These are phyloP conservation scores for Naja naja DNA, from an alignment of 2,113 vertebrate genomes.

Conservation along the genomic window DNA sequence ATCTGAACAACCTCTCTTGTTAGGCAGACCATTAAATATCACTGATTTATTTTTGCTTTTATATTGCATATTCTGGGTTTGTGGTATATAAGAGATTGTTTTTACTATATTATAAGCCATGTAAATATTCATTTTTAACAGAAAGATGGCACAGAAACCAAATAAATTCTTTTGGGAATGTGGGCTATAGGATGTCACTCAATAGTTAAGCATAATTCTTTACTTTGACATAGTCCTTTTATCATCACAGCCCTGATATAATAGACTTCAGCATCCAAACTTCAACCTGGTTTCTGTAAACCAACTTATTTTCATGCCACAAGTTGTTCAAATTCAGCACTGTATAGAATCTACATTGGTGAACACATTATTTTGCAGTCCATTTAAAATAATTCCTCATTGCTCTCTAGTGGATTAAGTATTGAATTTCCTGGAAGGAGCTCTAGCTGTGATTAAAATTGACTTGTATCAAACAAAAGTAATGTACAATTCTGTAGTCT, in stretches of 20 bases:
- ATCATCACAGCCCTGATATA: not conserved
- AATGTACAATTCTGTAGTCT: not conserved
- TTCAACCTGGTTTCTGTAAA: not conserved
- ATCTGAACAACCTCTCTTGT: not conserved
- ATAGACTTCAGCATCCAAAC: not conserved
- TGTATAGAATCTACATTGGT: not conserved
- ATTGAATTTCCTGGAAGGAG: not conserved
- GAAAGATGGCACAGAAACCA: not conserved
- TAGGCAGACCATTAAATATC: not conserved
- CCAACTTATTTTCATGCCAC: not conserved
- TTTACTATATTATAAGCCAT: not conserved
- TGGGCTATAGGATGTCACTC: not conserved
- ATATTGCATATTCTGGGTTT: not conserved
- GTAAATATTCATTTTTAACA: not conserved
- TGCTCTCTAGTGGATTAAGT: not conserved
- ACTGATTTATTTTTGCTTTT: not conserved
- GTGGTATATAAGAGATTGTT: not conserved
- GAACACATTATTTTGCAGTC: not conserved
- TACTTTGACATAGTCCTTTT: not conserved
- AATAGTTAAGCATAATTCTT: not conserved
- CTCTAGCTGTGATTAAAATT: constrained; percentile 9
- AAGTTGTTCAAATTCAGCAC: not conserved
- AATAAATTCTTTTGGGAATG: not conserved
- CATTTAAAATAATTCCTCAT: not conserved
- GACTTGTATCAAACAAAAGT: not conserved